phyloP scores from a whole-genome alignment of 2,113 vertebrate species.

The Danionella cerebrum region DNA sequence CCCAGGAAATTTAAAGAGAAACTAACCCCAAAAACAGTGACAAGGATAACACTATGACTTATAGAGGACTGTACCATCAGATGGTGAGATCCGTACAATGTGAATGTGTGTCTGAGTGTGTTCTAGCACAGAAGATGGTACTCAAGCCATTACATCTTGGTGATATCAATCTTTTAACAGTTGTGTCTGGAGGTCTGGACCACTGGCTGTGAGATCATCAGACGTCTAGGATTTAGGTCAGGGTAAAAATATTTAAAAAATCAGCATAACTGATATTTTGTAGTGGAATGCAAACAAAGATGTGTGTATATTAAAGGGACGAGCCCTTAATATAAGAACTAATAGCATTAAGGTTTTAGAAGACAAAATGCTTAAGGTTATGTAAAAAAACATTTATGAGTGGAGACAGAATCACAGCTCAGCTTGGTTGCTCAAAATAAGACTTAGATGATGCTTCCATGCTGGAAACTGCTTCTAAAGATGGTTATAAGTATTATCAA shows the following conservation, averaged over 20 bases:
- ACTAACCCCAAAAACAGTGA: neutral
- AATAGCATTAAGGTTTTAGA: too few species aligned
- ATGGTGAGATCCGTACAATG: neutral
- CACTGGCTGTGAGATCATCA: neutral
- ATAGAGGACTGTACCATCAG: neutral
- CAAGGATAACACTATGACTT: neutral
- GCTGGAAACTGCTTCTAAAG: too few species aligned
- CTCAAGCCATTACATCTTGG: neutral
- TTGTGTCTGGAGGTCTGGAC: neutral
- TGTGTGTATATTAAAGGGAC: too few species aligned
- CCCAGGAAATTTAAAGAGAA: too few species aligned
- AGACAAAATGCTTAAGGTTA: too few species aligned
- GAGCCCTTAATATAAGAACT: too few species aligned
- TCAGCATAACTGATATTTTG: too few species aligned
- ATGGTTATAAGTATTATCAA: too few species aligned
- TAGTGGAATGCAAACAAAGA: neutral
- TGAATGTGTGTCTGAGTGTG: neutral
- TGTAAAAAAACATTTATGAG: too few species aligned
- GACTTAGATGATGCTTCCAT: too few species aligned
- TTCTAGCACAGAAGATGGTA: neutral
- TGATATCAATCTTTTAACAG: constrained; percentile 27
- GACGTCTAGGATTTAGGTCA: constrained; percentile 5
- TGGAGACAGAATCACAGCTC: too few species aligned
- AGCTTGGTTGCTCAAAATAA: too few species aligned
- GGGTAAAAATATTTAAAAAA: neutral